Evolutionary conservation across 2,797 vertebrate species (phyloP).

Genomic region (Rhincodon typus): DNA sequence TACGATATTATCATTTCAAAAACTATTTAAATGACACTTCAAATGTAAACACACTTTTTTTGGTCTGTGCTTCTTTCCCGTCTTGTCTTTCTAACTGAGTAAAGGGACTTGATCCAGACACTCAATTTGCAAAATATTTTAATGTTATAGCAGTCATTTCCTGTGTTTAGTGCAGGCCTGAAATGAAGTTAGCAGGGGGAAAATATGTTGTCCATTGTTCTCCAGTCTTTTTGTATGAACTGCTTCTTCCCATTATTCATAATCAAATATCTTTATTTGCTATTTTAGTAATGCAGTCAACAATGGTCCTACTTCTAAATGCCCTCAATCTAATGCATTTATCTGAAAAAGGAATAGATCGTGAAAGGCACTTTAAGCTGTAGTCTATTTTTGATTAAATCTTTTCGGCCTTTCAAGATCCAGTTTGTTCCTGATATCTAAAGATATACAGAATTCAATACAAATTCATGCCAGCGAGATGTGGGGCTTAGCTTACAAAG

Average conservation of each 20-base stretch:
- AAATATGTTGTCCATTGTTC: neutral
- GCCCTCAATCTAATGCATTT: slow-evolving; percentile 2
- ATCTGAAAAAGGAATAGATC: slow-evolving; percentile 24
- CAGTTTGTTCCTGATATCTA: neutral
- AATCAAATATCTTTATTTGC: slow-evolving; percentile 17
- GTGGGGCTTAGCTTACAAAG: slow-evolving; percentile 23
- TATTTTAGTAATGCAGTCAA: slow-evolving; percentile 9
- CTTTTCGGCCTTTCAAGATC: slow-evolving; percentile 27
- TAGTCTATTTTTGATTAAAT: slow-evolving; percentile 31
- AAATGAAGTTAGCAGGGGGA: neutral
- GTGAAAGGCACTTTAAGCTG: neutral
- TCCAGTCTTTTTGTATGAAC: neutral
- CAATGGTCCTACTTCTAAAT: neutral
- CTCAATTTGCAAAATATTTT: slow-evolving; percentile 21
- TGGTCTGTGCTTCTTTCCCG: neutral
- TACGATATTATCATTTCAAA: neutral
- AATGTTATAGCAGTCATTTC: slow-evolving; percentile 20
- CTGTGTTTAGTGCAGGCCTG: neutral
- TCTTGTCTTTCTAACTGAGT: neutral
- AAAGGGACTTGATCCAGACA: neutral
- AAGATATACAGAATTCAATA: slow-evolving; percentile 27
- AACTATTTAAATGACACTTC: neutral
- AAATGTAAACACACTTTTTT: neutral
- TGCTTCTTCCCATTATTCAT: neutral
- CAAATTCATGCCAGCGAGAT: slow-evolving; percentile 1